Evolutionary conservation across 2,797 vertebrate genomes (phyloP).

Genomic region (Mormyrus hasselquistii): DNA sequence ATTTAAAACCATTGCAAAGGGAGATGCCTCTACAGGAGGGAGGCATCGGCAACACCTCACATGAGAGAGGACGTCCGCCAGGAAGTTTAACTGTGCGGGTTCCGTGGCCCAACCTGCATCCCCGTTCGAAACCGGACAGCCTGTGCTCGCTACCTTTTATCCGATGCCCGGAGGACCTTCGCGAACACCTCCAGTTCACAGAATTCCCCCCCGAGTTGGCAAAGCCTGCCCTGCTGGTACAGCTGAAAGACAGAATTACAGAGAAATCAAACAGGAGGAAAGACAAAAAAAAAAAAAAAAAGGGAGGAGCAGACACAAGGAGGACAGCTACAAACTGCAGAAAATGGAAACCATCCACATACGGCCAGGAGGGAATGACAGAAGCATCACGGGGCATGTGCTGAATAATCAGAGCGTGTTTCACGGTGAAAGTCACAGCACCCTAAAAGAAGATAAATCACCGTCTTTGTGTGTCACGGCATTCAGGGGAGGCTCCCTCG

Average conservation of each 20-base stretch:
- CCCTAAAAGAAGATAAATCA: background rate
- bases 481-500: background rate
- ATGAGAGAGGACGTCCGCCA: background rate
- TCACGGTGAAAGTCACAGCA: background rate
- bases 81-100: background rate
- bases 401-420: background rate
- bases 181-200: conserved; percentile 99
- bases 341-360: background rate
- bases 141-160: conserved; percentile 77
- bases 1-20: background rate
- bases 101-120: background rate
- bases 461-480: background rate
- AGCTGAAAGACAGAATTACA: conserved; percentile 66
- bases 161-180: conserved; percentile 93
- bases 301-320: background rate
- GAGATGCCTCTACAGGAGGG: background rate
- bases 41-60: background rate
- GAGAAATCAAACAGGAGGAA: conserved; percentile 9
- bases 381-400: background rate
- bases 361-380: background rate
- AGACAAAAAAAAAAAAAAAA: background rate
- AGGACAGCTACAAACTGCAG: background rate
- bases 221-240: conserved; percentile 96
- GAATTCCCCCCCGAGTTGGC: conserved; percentile 97
- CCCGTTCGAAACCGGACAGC: background rate